Base-by-base conservation (phyloP, 2,888 invertebrate species). In the Drosophila ezoana region DNA sequence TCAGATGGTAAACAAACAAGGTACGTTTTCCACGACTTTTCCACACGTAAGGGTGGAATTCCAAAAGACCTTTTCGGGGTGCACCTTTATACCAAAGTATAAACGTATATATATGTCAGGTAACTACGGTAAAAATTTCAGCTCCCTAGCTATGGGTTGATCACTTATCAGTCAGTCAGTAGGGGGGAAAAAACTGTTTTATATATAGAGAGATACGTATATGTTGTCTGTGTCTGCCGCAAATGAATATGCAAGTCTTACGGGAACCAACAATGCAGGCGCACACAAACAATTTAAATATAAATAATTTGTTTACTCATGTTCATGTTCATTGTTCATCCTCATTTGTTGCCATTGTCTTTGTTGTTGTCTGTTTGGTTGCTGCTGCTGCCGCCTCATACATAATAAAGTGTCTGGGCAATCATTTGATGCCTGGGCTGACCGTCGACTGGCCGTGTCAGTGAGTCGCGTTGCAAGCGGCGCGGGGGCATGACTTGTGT, bases 361-460 rank as follows among this genome's bases (percentile, higher is more conserved):
- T 41, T 51, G 23, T 5, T 53, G 44, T n/a, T 65, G 67, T 43
- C 62, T 71, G 59, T 45, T 38, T 47, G 48, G 51, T 44, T 70
- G 61, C 41, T 69, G 56, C 45, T 70, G 65, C 40, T 58, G 64
- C 59, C 61, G 70, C 59, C 84, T 88, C 84, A 87, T 84, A 80
- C 89, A 85, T 87, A 88, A 87, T 87, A 83, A 89, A 87, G 88
- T 87, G 89, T 87, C 83, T 89, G 86, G 81, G 70, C 86, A 77
- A 89, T 89, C 85, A 89, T 81, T 79, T 87, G 89, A 75, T 81
- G 79, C 81, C 69, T 49, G 32, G 43, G 23, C 77, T 35, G 72
- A 60, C 71, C 72, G 40, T 62, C 38, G 53, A 58, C 51, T 65
- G 72, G 58, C 59, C 66, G 66, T 83, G 87, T 87, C 74, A 77